phyloP scores from a whole-genome alignment of 2,113 vertebrate species.

The Burhinus bistriatus region DNA sequence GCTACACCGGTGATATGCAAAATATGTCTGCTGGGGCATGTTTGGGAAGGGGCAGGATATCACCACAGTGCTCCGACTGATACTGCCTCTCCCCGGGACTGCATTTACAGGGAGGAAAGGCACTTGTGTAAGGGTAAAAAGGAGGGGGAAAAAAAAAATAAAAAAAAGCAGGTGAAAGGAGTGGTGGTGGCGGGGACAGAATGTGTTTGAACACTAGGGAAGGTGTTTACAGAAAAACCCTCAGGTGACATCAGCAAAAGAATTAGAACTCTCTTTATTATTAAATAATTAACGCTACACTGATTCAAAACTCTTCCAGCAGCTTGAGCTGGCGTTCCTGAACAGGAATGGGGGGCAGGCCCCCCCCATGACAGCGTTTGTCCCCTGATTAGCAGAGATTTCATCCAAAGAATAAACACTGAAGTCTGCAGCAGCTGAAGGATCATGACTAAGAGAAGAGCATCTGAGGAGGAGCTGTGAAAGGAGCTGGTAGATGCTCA shows the following conservation, averaged over 20 bases:
- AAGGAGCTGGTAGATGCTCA: neutral
- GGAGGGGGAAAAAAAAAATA: too few species aligned
- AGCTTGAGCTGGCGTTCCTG: neutral
- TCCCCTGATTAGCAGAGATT: neutral
- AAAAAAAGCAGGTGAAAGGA: neutral
- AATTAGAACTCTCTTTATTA: constrained; percentile 1
- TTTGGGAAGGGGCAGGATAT: neutral
- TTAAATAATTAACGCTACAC: neutral
- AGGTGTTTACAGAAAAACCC: neutral
- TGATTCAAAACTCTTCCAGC: neutral
- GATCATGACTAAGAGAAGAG: neutral
- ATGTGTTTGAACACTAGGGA: neutral
- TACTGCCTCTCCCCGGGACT: too few species aligned
- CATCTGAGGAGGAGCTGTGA: neutral
- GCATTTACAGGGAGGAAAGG: neutral
- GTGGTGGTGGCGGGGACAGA: neutral
- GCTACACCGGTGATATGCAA: neutral
- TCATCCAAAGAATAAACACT: neutral
- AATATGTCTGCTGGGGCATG: neutral
- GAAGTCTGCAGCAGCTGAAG: neutral
- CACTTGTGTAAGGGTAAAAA: neutral
- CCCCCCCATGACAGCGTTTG: neutral
- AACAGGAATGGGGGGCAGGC: neutral
- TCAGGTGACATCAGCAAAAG: neutral
- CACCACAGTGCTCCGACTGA: too few species aligned